phyloP scores from a whole-genome alignment of 2,113 vertebrate species.

The Calyptommatus sinebrachiatus region DNA sequence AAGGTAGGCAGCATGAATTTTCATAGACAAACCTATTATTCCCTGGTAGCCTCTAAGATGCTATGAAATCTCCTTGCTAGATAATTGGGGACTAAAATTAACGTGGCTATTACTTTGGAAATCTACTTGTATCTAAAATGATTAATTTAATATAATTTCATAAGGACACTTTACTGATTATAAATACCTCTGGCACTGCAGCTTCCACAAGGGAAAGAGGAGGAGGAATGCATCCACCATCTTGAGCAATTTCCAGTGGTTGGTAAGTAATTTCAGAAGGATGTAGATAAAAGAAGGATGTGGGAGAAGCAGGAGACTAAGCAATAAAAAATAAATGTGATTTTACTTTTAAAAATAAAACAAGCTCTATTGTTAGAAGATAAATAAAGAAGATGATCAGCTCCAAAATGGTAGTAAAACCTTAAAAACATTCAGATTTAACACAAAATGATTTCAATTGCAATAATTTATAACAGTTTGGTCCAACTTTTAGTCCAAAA shows the following conservation, averaged over 20 bases:
- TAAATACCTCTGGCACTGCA: constrained; percentile 72
- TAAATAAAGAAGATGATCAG: background rate
- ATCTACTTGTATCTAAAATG: background rate
- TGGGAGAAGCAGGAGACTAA: constrained; percentile 72
- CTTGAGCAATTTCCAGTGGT: constrained; percentile 71
- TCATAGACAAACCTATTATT: too few relatives aligned
- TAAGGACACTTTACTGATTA: background rate
- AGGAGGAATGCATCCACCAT: constrained; percentile 65
- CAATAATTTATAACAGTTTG: too few relatives aligned
- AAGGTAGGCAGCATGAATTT: too few relatives aligned
- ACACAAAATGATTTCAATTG: too few relatives aligned
- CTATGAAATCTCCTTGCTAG: too few relatives aligned
- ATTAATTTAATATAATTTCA: background rate
- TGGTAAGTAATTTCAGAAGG: constrained; percentile 77
- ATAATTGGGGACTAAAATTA: too few relatives aligned
- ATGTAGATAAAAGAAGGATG: constrained; percentile 71
- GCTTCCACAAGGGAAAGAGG: constrained; percentile 71
- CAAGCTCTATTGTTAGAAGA: background rate
- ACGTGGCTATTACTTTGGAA: too few relatives aligned
- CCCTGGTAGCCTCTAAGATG: too few relatives aligned
- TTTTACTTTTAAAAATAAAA: background rate
- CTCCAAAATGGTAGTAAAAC: background rate
- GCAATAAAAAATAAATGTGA: constrained; percentile 32
- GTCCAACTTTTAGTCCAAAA: too few relatives aligned
- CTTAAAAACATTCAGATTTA: background rate